These are phyloP conservation scores for Caenorhabditis sp. DNA, from an alignment of 2,888 invertebrate genomes.

Conservation along the genomic window DNA sequence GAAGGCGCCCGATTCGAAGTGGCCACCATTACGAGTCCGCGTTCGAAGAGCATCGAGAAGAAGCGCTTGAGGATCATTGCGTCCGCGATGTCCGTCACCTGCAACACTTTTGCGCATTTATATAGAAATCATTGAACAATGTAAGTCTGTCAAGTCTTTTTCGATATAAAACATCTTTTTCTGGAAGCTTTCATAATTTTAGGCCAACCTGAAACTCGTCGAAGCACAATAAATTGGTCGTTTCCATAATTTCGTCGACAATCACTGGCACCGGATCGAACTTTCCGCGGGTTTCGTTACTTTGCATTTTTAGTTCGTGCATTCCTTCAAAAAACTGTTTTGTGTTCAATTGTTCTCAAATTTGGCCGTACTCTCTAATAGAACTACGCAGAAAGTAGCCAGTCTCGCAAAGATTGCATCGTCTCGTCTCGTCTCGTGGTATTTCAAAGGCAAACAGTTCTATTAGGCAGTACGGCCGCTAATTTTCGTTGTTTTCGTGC, in stretches of 20 bases:
- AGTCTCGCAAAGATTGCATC: too few relatives aligned
- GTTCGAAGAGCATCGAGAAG: slow-evolving; percentile 88
- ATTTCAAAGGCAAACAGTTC: slow-evolving; percentile 78
- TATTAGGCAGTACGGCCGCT: too few relatives aligned
- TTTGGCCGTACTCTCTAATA: too few relatives aligned
- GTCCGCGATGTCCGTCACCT: slow-evolving; percentile 98
- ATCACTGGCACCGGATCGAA: slow-evolving; percentile 94
- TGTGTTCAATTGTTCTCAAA: too few relatives aligned
- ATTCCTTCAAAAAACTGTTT: too few relatives aligned
- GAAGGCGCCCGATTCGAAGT: slow-evolving; percentile 94
- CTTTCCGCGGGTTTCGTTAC: slow-evolving; percentile 57
- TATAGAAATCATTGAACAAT: too few relatives aligned
- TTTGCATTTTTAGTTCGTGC: slow-evolving; percentile 86
- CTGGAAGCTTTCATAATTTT: not conserved
- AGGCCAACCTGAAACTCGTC: slow-evolving; percentile 81
- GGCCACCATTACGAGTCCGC: slow-evolving; percentile 90
- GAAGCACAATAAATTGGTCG: slow-evolving; percentile 80
- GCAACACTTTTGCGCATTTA: too few relatives aligned
- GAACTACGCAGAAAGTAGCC: too few relatives aligned
- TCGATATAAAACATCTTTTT: too few relatives aligned
- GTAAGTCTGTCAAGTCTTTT: not conserved
- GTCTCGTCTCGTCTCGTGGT: too few relatives aligned
- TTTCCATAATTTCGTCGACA: slow-evolving; percentile 88
- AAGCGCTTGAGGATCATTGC: slow-evolving; percentile 97
- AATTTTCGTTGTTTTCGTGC: too few relatives aligned